Base-by-base conservation (phyloP, 2,113 vertebrate species). In the Probosciger aterrimus region DNA sequence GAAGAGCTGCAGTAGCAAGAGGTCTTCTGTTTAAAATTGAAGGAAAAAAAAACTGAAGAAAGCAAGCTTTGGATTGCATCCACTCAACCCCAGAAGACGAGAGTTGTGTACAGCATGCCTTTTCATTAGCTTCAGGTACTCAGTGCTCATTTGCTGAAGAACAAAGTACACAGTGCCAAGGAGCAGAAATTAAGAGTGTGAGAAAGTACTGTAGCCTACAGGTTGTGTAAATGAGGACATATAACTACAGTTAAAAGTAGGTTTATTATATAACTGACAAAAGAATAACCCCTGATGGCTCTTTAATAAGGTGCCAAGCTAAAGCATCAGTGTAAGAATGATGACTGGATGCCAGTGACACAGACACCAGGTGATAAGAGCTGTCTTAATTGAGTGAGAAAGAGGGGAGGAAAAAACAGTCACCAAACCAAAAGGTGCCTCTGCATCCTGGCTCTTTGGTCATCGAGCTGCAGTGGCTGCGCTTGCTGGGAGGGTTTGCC, bases 351-450 rank as follows among this genome's bases (percentile, higher is more conserved):
- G 37, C 24, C 52, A 65, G 0, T 25, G 75, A 47, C 43, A 19
- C 30, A 33, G 41, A 35, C 37, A 37, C 10, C 64, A 46, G 46
- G 19, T 71, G 17, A 63, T 31, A 5, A 57, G 19, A 55, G n/a
- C n/a, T 69, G 44, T 67, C 70, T 77, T 65, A 37, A 50, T 1
- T 14, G n/a, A 70, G 13, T 18, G 76, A 65, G 65, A 14, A 18
- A 31, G 31, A 6, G 5, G 7, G 5, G 25, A n/a, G 9, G 0
- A 0, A 12, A 41, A 27, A 27, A 7, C 4, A 70, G 8, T 10
- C 22, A 10, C 2, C 13, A 33, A 52, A 11, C 18, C 18, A 44
- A 31, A 23, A 60, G 44, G 4, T 14, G 18, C 17, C 19, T 44
- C 55, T 91, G 77, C 44, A 4, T 62, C n/a, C 33, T 4, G 50